Evolutionary conservation across 2,113 vertebrate species (phyloP), one percentile per base, ranked within the genome.

Genomic region (Nibea coibor): DNA sequence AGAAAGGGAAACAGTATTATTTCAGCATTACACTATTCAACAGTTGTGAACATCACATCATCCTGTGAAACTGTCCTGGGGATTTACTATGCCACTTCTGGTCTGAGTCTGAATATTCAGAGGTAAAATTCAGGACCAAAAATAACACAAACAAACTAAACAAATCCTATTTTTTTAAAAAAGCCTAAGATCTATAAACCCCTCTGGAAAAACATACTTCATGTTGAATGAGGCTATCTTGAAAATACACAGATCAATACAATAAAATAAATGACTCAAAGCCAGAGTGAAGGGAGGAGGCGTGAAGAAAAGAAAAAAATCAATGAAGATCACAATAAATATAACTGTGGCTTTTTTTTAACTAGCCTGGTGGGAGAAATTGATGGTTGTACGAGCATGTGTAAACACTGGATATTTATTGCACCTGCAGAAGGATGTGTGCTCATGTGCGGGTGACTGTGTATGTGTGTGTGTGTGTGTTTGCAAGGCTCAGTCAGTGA

Each of bases 361-460:
- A 78, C n/a, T 31, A 35, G 24, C n/a, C 75, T 64, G 10, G 45
- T 74, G 79, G 72, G 70, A 78, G 56, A 73, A 64, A 75, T 2
- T 72, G 63, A 82, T 67, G 58, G 9, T 65, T 77, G 62, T 14
- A 0, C n/a, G 51, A 66, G 26, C 22, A 4, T 58, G 50, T 71
- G 59, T 67, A 81, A 80, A 76, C 53, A 51, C 39, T 65, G 59
- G 72, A 62, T 50, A 77, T 77, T 74, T 81, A 72, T 80, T 57
- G 28, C 28, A 83, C 26, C 42, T 50, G 65, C 43, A 35, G 20
- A 66, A 50, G 61, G 64, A 64, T 78, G 66, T 16, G 28, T 53
- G 50, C 43, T 69, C 22, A 16, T 20, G 31, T 68, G 57, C 42
- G 15, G 57, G 35, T 78, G 47, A 20, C 4, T 47, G 39, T 31